Base-by-base conservation (phyloP, 2,797 vertebrate species). In the Falco novaeseelandiae region DNA sequence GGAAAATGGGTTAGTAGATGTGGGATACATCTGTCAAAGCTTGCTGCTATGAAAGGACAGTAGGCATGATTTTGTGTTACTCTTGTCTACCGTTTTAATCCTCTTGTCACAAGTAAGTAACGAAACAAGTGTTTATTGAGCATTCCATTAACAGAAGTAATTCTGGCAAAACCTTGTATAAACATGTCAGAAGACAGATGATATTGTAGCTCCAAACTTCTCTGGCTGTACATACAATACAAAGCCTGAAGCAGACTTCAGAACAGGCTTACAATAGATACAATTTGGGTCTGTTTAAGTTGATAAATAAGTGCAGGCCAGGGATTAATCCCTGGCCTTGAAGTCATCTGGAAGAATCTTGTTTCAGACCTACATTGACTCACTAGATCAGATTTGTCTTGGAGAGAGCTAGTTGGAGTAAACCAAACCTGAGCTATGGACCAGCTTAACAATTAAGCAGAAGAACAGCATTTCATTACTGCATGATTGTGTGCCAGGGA, bases 1-100 rank as follows among this genome's bases (percentile, higher is more conserved):
- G 40, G 51, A 93, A 92, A 90, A 92, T 55, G 67, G 42, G 58
- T 95, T 89, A 82, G 70, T 62, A 54, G 32, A 82, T 49, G 65
- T 61, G 21, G 49, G 63, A 62, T 79, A 10, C 26, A 96, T 90
- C 38, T 94, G 51, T 93, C 86, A 93, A 93, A 94, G 23, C 30
- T 84, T 6, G 3, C 51, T 72, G 13, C 38, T 80, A 34, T 55
- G 62, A 94, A 90, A 89, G 78, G 30, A 58, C 17, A 87, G 29
- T 12, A 72, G 34, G 7, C 29, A 81, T 74, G 61, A 40, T 42
- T 92, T 76, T 92, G 17, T 72, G 25, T 82, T 93, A 51, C 22
- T 48, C 29, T 84, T 81, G 40, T 79, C 57, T 90, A 49, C 34
- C 1, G 81, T 83, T 90, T 76, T 61, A 93, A 91, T 95, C 29